Base-by-base conservation (phyloP, 1,140 invertebrate genomes). In the Tribolium madens region DNA sequence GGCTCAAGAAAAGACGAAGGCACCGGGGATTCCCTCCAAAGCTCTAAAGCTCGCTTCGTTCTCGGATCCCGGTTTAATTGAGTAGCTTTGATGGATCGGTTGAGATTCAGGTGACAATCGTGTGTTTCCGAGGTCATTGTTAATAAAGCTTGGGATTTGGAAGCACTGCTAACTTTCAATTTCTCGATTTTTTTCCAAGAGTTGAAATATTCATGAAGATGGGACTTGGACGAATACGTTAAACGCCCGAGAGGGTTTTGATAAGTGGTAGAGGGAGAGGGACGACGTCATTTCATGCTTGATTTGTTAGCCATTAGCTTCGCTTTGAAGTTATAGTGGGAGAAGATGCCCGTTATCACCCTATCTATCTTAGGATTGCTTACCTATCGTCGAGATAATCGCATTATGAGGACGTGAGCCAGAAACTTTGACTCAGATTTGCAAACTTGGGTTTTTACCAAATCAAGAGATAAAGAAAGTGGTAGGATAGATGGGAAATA, bases 231-330 rank as follows among this genome's bases (percentile, higher is more conserved):
- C 57, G 75, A 76, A 76, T 76, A 76, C 60, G 64, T 76, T 76
- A 76, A 76, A 76, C 75, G 64, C 46, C 64, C 46, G 75, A 76
- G 68, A 70, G 52, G 60, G 48, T 21, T 68, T 76, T 69, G 75
- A 76, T 71, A 71, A 71, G 75, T 76, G 75, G 21, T 10, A 71
- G 68, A 72, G 14, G 13, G 69, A 74, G 71, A 60, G 15, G 72
- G 72, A 70, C 31, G 68, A 79, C 74, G 69, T 77, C 72, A 79
- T 79, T 79, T 79, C 78, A 77, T 72, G 78, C 75, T 79, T 79
- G 78, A 79, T 79, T 79, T 79, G 76, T 77, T 48, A 68, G 48
- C 78, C 78, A 75, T 79, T 79, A 76, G 64, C 68, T 47, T 71
- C 68, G 14, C 64, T 76, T 68, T 70, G 50, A 53, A 76, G 21